These are phyloP conservation scores for Trisateles emortualis DNA, from an alignment of 2,888 invertebrate species.

Conservation along the genomic window DNA sequence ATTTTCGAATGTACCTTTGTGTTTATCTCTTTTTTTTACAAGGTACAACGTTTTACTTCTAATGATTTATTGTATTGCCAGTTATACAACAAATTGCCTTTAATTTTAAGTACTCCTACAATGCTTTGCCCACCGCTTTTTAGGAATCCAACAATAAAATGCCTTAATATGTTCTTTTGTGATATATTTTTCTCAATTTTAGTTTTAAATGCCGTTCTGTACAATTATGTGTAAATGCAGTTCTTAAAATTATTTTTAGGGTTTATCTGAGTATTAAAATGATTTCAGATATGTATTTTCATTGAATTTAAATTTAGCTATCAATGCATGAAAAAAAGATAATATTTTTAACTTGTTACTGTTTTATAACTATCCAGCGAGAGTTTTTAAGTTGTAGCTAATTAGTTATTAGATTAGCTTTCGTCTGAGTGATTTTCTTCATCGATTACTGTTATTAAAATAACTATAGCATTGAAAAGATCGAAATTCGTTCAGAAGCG, in stretches of 20 bases:
- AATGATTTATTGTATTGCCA: conserved; percentile 22
- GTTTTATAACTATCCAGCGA: neutral
- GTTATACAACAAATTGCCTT: conserved; percentile 33
- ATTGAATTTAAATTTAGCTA: neutral
- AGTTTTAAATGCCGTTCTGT: neutral
- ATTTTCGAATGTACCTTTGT: neutral
- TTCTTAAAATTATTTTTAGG: conserved; percentile 13
- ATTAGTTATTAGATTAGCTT: no score
- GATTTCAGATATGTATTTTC: neutral
- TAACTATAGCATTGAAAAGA: no score
- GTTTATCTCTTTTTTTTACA: conserved; percentile 30
- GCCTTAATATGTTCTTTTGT: conserved; percentile 42
- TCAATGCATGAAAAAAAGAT: neutral
- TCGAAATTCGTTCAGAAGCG: no score
- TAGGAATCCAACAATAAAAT: conserved; percentile 22
- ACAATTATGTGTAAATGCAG: conserved; percentile 12
- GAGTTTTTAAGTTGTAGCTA: neutral
- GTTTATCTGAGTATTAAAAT: neutral
- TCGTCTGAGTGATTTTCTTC: no score
- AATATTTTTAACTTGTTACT: neutral
- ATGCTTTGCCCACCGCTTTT: conserved; percentile 53
- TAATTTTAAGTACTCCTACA: conserved; percentile 37
- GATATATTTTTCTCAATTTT: conserved; percentile 39
- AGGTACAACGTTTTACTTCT: conserved; percentile 34
- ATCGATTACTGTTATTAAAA: no score